Base-by-base conservation (phyloP, 2,113 vertebrate species). In the Melanostigma gelatinosum region DNA sequence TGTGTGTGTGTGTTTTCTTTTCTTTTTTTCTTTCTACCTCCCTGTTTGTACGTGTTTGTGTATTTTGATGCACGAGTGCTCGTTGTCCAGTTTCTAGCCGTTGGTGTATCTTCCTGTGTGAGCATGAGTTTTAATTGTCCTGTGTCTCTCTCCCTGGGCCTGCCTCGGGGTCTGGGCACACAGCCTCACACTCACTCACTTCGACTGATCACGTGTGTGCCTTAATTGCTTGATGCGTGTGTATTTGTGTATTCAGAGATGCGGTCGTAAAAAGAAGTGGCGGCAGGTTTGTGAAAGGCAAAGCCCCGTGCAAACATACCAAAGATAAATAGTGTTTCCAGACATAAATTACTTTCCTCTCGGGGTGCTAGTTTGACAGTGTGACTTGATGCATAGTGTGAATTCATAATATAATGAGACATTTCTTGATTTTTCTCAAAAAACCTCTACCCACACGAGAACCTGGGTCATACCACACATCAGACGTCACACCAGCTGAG, bases 51-150 rank as follows among this genome's bases (percentile, higher is more conserved):
- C 16, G 15, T 63, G 40, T 15, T 46, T 73, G 63, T 78, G 76
- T 70, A 24, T 78, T 70, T 82, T 77, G 40, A 85, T 75, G 80
- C 77, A 72, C 13, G 32, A 77, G 58, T 80, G 79, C 60, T 81
- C 87, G 13, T 58, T 57, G 85, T 67, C 77, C 76, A 34, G 61
- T 80, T 66, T 82, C 54, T 34, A 61, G 46, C 84, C 80, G 75
- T 76, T 48, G 1, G 15, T 83, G 76, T 84, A 75, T 85, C 60
- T 72, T 80, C 61, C 85, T 75, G 70, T 78, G 3, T 77, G 18
- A 69, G 65, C 44, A 12, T 29, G 46, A 90, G 75, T 80, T 92
- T 88, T 85, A 90, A 89, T 89, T 93, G 81, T 89, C 82, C 74
- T 29, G 16, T 72, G 67, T 83, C 57, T 80, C 72, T 68, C 82